phyloP scores from a whole-genome alignment of 2,797 vertebrate genomes.

The Otolemur crassicaudatus region DNA sequence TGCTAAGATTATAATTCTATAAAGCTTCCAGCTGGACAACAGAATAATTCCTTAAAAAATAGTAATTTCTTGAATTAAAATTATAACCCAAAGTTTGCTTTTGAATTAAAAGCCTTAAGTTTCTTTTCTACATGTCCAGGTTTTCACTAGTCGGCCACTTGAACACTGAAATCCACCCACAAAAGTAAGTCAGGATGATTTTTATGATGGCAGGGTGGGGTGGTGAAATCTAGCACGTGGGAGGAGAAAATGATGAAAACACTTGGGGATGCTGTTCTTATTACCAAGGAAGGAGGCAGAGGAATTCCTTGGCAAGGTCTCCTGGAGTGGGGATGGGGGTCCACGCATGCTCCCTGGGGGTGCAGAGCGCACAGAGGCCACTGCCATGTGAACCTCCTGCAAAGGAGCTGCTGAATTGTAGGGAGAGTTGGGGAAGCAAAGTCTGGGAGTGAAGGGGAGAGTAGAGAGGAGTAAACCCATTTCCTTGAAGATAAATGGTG shows the following conservation, averaged over 20 bases:
- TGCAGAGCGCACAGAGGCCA: background rate
- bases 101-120: background rate
- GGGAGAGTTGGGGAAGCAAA: background rate
- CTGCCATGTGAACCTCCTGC: background rate
- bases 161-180: constrained; percentile 1
- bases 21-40: background rate
- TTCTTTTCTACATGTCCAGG: background rate
- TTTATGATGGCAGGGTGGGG: background rate
- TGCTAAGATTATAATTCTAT: constrained; percentile 17
- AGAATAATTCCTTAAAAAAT: background rate
- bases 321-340: background rate
- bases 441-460: background rate
- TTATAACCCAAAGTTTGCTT: background rate
- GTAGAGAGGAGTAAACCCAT: background rate
- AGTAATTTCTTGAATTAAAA: constrained; percentile 34
- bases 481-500: background rate
- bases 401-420: background rate
- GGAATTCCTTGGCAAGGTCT: background rate
- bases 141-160: background rate
- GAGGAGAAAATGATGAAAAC: background rate
- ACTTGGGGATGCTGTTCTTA: background rate
- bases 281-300: background rate
- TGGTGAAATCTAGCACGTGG: background rate
- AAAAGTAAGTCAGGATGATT: background rate
- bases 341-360: background rate